Evolutionary conservation across 92 coral and sea anemone species (phyloP).

Genomic region (Epizoanthus illoricatus): DNA sequence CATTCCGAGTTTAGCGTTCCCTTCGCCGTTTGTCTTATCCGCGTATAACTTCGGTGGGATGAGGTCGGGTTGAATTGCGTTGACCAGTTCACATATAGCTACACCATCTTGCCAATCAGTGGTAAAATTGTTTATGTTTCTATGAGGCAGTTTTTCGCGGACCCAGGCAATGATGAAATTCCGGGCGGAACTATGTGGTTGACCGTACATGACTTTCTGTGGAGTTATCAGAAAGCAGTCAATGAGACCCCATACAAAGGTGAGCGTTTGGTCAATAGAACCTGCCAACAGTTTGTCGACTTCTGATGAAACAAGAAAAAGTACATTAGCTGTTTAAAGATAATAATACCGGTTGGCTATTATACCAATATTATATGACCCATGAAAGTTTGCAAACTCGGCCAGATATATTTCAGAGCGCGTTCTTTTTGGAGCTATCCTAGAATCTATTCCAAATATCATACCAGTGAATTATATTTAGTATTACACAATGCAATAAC

Average conservation of each 20-base stretch:
- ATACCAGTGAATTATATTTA: too few relatives aligned
- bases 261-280: slow-evolving; percentile 61
- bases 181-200: slow-evolving; percentile 73
- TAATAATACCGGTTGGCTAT: background rate
- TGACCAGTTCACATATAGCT: slow-evolving; percentile 88
- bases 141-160: slow-evolving; percentile 75
- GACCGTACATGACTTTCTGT: slow-evolving; percentile 66
- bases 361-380: too few relatives aligned
- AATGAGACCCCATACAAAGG: slow-evolving; percentile 79
- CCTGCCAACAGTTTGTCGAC: slow-evolving; percentile 57
- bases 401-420: too few relatives aligned
- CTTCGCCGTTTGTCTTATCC: slow-evolving; percentile 76
- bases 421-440: too few relatives aligned
- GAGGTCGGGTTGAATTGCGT: slow-evolving; percentile 77
- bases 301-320: slow-evolving; percentile 47
- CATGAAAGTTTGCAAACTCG: too few relatives aligned
- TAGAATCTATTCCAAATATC: too few relatives aligned
- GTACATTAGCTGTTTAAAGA: background rate
- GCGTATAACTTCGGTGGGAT: slow-evolving; percentile 70
- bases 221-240: slow-evolving; percentile 71
- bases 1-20: slow-evolving; percentile 85
- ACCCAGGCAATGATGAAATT: slow-evolving; percentile 86
- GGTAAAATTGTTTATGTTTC: slow-evolving; percentile 78
- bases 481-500: too few relatives aligned
- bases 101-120: slow-evolving; percentile 93